Percentiles rank a stretch among this genome's conserved stretches.
Conservation (phyloP, 2,888 invertebrate genomes). For the Plagodis pulveraria region DNA sequence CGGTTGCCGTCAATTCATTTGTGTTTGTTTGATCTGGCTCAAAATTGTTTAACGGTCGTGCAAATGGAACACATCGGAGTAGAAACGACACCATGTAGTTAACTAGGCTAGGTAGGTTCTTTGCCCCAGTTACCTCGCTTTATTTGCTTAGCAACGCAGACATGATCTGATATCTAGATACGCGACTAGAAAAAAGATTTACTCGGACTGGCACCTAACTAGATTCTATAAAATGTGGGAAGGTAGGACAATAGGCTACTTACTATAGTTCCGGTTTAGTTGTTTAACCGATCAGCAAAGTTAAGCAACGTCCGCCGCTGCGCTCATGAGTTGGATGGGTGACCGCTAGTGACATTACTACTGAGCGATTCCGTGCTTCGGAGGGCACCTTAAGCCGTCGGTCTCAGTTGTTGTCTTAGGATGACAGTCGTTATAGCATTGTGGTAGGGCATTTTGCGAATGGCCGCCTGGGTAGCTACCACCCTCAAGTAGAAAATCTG, state of each 20-base stretch:
- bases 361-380: no score
- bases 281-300: no score
- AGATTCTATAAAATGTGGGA: slow-evolving; percentile 36
- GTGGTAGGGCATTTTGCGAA: no score
- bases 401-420: no score
- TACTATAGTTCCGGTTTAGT: no score
- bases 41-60: slow-evolving; percentile 46
- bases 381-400: no score
- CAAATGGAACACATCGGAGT: slow-evolving; percentile 37
- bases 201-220: slow-evolving; percentile 28
- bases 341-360: no score
- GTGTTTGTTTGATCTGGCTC: slow-evolving; percentile 40
- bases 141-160: slow-evolving; percentile 47
- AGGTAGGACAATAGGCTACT: not conserved
- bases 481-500: no score
- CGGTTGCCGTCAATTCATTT: not conserved
- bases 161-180: slow-evolving; percentile 43
- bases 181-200: slow-evolving; percentile 11
- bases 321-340: no score
- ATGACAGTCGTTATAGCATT: no score
- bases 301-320: no score
- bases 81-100: slow-evolving; percentile 28
- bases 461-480: no score
- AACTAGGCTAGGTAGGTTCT: slow-evolving; percentile 36
- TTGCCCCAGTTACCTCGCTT: slow-evolving; percentile 42